Conservation (phyloP, 2,113 vertebrate species). For the Forbesichthys agassizii region DNA sequence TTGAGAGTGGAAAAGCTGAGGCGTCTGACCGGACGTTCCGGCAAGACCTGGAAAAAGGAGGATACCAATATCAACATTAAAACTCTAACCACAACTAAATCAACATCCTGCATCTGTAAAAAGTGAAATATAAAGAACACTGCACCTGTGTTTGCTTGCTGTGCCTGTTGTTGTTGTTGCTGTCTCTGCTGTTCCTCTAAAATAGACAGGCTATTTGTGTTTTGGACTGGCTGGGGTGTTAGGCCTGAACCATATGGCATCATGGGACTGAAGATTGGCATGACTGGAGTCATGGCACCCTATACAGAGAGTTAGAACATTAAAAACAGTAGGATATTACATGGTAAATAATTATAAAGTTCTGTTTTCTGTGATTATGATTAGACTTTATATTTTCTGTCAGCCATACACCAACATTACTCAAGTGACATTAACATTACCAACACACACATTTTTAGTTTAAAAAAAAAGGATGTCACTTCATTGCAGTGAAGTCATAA, state of each 20-base stretch:
- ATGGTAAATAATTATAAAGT: not conserved
- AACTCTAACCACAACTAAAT: not conserved
- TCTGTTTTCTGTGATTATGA: no score
- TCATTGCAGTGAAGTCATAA: no score
- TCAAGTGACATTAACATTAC: no score
- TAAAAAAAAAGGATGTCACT: no score
- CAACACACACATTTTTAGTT: no score
- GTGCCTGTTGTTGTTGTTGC: slow-evolving; percentile 84
- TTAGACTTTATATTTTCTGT: no score
- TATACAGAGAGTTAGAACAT: slow-evolving; percentile 43
- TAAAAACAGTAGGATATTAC: not conserved
- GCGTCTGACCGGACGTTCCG: slow-evolving; percentile 87
- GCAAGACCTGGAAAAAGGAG: slow-evolving; percentile 64
- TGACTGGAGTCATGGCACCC: slow-evolving; percentile 93
- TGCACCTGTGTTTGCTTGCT: slow-evolving; percentile 75
- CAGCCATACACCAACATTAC: no score
- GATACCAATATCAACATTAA: no score
- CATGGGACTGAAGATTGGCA: slow-evolving; percentile 95
- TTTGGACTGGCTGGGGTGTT: slow-evolving; percentile 94
- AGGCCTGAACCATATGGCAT: slow-evolving; percentile 97
- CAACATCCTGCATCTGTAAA: not conserved
- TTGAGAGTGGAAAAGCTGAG: slow-evolving; percentile 95
- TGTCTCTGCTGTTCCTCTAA: slow-evolving; percentile 94
- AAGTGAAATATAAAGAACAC: not conserved
- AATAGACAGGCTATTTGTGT: slow-evolving; percentile 89